Evolutionary conservation across 2,113 vertebrate species (phyloP).

Genomic region (Hippoglossus stenolepis): DNA sequence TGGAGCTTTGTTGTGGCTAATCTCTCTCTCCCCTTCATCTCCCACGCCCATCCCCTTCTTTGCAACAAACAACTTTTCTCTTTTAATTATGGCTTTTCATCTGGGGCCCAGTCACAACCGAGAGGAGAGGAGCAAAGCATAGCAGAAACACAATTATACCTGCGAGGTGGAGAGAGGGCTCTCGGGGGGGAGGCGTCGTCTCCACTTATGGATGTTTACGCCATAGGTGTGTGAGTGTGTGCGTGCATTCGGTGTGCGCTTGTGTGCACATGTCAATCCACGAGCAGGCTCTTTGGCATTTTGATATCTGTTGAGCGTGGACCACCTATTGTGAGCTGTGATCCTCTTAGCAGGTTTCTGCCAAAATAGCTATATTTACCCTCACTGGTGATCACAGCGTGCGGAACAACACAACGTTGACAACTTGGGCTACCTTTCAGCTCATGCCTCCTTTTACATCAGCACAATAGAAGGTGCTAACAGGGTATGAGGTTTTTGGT

Average conservation of each 20-base stretch:
- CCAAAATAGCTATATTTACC: constrained; percentile 75
- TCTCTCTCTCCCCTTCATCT: constrained; percentile 54
- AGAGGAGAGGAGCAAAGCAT: constrained; percentile 55
- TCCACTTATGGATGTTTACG: constrained; percentile 20
- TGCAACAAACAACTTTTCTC: constrained; percentile 68
- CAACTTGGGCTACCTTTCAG: constrained; percentile 58
- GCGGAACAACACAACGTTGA: constrained; percentile 45
- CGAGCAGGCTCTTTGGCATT: constrained; percentile 56
- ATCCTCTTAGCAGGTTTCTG: constrained; percentile 71
- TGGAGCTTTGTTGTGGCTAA: constrained; percentile 70
- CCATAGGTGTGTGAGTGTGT: constrained; percentile 35
- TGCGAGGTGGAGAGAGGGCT: constrained; percentile 33
- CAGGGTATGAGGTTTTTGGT: constrained; percentile 47
- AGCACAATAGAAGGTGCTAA: constrained; percentile 37
- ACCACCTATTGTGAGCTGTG: constrained; percentile 73
- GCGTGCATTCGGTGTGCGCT: constrained; percentile 17
- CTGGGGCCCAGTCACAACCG: constrained; percentile 61
- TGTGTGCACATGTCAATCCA: constrained; percentile 37
- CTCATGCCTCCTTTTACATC: constrained; percentile 18
- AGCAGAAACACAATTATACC: constrained; percentile 74
- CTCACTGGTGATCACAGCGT: constrained; percentile 61
- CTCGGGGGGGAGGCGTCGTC: constrained; percentile 38
- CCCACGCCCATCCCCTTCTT: constrained; percentile 21
- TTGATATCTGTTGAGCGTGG: constrained; percentile 60
- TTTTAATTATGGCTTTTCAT: constrained; percentile 77